phyloP scores from a whole-genome alignment of 2,888 invertebrate genomes.

The Hypercompe scribonia region DNA sequence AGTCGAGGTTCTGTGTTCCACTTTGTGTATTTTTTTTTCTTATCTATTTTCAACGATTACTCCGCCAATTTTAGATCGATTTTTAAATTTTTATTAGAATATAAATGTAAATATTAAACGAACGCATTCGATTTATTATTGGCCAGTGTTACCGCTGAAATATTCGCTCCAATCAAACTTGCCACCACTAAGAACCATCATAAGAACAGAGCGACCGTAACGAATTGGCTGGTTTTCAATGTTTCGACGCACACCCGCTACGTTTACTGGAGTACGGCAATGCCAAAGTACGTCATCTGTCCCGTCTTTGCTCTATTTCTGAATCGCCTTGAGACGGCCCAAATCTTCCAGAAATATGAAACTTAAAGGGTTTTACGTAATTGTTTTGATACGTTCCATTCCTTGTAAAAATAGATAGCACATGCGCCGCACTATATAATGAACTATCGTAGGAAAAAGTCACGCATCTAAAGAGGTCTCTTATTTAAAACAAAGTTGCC shows the following conservation, averaged over 20 bases:
- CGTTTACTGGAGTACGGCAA: conserved; percentile 49
- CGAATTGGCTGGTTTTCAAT: conserved; percentile 43
- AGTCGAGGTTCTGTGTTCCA: no score
- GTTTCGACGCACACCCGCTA: conserved; percentile 37
- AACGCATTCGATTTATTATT: background rate
- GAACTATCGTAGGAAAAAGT: no score
- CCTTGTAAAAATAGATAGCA: background rate
- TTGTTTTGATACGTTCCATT: background rate
- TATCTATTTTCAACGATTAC: no score
- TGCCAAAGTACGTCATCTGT: conserved; percentile 62
- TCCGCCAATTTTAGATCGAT: no score
- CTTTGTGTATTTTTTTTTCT: no score
- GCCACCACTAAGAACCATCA: background rate
- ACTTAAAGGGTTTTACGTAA: conserved; percentile 29
- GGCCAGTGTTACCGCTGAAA: background rate
- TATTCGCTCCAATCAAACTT: background rate
- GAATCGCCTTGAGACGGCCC: conserved; percentile 55
- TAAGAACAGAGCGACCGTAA: conserved; percentile 4
- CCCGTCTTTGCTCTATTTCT: conserved; percentile 57
- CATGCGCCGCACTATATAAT: no score
- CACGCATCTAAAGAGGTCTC: no score
- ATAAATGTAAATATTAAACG: background rate
- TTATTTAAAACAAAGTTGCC: no score
- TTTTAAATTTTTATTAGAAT: no score
- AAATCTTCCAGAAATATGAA: conserved; percentile 46